phyloP scores from a whole-genome alignment of 2,888 invertebrate genomes.

The Glomeris marginata region DNA sequence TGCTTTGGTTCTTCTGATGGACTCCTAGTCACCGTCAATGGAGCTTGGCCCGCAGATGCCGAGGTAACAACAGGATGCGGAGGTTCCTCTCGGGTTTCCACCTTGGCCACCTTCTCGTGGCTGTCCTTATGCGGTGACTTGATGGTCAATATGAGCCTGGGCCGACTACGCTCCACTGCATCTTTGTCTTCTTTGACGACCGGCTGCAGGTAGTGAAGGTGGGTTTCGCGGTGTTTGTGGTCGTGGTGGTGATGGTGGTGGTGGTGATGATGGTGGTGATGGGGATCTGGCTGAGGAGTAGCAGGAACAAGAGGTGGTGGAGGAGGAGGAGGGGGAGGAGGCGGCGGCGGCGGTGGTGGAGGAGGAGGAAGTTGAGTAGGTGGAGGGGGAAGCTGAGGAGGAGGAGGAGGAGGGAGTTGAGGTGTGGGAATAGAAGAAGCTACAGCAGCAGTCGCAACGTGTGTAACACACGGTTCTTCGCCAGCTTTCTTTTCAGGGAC shows the following conservation, averaged over 20 bases:
- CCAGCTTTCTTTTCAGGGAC: neutral
- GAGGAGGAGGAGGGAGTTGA: neutral
- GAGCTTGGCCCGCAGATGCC: conserved; percentile 5
- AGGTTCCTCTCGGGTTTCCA: conserved; percentile 20
- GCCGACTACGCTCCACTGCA: conserved; percentile 40
- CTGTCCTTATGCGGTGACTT: conserved; percentile 39
- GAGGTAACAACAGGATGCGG: conserved; percentile 9
- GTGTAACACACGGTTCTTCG: neutral
- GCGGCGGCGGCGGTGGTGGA: neutral
- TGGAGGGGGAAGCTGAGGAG: neutral
- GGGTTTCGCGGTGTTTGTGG: neutral
- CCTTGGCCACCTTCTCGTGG: conserved; percentile 15
- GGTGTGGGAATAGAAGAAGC: neutral
- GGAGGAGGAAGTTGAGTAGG: too few species aligned
- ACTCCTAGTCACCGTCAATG: conserved; percentile 8
- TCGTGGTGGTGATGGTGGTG: neutral
- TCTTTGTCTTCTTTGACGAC: conserved; percentile 14
- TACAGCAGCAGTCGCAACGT: neutral
- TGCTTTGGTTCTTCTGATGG: conserved; percentile 31
- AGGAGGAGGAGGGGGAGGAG: neutral
- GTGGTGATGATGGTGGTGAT: neutral
- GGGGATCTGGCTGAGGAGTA: neutral
- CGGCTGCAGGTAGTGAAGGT: neutral
- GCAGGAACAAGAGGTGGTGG: neutral
- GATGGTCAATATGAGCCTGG: conserved; percentile 63